phyloP scores from a whole-genome alignment of 2,888 invertebrate species.

The Gisinianus flammeolus region DNA sequence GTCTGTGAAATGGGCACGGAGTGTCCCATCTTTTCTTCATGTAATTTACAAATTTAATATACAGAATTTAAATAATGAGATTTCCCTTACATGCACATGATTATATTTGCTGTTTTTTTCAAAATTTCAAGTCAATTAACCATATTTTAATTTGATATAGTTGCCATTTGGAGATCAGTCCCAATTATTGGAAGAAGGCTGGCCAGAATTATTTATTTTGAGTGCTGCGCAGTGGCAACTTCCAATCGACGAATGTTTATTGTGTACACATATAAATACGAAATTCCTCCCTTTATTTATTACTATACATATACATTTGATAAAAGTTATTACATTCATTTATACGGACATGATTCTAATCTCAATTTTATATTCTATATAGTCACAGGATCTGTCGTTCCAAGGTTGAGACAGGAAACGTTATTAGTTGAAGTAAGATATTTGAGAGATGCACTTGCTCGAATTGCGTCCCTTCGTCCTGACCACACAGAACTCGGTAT shows the following conservation, averaged over 20 bases:
- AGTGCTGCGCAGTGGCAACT: conserved; percentile 83
- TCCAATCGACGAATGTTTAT: conserved; percentile 66
- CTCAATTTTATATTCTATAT: neutral
- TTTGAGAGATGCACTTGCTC: conserved; percentile 71
- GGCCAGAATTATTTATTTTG: conserved; percentile 82
- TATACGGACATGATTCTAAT: too few relatives aligned
- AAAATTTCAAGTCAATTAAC: neutral
- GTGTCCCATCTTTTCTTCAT: conserved; percentile 66
- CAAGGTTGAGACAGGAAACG: conserved; percentile 65
- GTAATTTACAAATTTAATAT: too few relatives aligned
- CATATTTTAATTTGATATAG: conserved; percentile 61
- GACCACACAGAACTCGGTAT: conserved; percentile 86
- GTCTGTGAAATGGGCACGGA: conserved; percentile 80
- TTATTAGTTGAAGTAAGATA: conserved; percentile 68
- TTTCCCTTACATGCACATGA: neutral
- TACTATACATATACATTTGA: too few relatives aligned
- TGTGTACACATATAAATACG: conserved; percentile 24
- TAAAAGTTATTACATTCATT: too few relatives aligned
- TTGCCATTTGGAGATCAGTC: conserved; percentile 75
- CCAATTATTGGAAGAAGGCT: conserved; percentile 75
- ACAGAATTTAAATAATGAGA: neutral
- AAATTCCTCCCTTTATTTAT: neutral
- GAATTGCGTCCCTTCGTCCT: conserved; percentile 71
- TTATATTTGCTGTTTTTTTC: too few relatives aligned
- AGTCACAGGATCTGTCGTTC: conserved; percentile 63